A percentile compares a stretch with the other conserved stretches of the same genome.
Conservation (phyloP, 2,113 vertebrate genomes). For the Austrofundulus limnaeus region DNA sequence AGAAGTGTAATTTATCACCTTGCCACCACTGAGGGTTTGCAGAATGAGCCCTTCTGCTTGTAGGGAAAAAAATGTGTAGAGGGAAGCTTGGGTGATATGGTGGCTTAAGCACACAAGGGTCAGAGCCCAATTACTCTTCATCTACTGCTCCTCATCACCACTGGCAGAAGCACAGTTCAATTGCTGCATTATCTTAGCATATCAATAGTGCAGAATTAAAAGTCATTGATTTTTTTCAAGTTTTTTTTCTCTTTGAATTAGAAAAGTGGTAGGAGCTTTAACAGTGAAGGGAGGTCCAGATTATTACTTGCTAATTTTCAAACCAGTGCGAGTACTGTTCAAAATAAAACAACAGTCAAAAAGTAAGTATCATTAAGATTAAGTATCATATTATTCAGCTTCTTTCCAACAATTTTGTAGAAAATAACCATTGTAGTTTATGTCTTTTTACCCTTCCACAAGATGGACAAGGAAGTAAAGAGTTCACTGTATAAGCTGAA, state of each 20-base stretch:
- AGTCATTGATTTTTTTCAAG: conserved; percentile 75
- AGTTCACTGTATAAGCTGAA: conserved; percentile 43
- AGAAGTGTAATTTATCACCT: conserved; percentile 98
- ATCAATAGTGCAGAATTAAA: conserved; percentile 79
- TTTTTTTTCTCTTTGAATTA: conserved; percentile 39
- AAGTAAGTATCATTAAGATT: no score
- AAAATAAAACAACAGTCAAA: conserved; percentile 16
- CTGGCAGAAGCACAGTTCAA: conserved; percentile 76
- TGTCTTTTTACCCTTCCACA: conserved; percentile 14
- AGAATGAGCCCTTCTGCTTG: conserved; percentile 76
- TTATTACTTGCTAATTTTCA: conserved; percentile 10
- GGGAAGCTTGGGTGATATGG: conserved; percentile 59
- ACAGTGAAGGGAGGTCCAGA: conserved; percentile 34
- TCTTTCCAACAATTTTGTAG: conserved; percentile 8
- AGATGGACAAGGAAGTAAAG: conserved; percentile 34
- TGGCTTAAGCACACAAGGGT: conserved; percentile 66
- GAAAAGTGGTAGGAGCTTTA: conserved; percentile 43
- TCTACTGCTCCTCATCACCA: conserved; percentile 75
- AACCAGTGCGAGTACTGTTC: conserved; percentile 8
- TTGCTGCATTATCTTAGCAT: conserved; percentile 77
- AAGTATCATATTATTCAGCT: not conserved
- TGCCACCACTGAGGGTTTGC: conserved; percentile 89
- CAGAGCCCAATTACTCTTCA: conserved; percentile 82
- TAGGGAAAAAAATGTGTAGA: conserved; percentile 53
- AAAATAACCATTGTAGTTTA: conserved; percentile 27